phyloP scores from a whole-genome alignment of 2,888 invertebrate species.

The Sphecodes monilicornis region DNA sequence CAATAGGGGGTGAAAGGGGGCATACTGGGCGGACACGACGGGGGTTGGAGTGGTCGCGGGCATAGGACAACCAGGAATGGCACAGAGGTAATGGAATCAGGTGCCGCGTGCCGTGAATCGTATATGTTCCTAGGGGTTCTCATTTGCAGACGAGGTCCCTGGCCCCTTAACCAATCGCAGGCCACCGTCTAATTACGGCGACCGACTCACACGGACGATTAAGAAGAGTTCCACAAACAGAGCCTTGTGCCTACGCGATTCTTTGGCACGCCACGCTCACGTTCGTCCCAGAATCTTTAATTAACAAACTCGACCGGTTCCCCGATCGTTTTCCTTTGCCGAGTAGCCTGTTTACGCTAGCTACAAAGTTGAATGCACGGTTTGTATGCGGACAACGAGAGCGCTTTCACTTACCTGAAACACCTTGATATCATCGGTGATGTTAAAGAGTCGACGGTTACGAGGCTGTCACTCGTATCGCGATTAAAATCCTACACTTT shows the following conservation, averaged over 20 bases:
- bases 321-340: neutral
- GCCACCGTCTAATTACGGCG: conserved; percentile 41
- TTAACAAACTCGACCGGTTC: conserved; percentile 5
- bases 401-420: neutral
- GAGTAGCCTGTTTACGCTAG: neutral
- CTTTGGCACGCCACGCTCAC: neutral
- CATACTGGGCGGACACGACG: conserved; percentile 12
- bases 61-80: conserved; percentile 60
- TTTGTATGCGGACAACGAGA: neutral
- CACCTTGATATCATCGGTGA: neutral
- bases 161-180: conserved; percentile 37
- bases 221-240: conserved; percentile 13
- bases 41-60: conserved; percentile 48
- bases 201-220: conserved; percentile 11
- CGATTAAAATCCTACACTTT: neutral
- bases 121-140: conserved; percentile 64
- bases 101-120: conserved; percentile 76
- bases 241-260: neutral
- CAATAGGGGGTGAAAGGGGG: conserved; percentile 15
- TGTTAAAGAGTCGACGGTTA: neutral
- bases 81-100: conserved; percentile 79
- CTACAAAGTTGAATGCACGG: neutral
- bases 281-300: conserved; percentile 5
- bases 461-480: neutral
- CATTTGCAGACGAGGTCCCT: conserved; percentile 43